Evolutionary conservation across 2,797 vertebrate species (phyloP).

Genomic region (Bucorvus abyssinicus): DNA sequence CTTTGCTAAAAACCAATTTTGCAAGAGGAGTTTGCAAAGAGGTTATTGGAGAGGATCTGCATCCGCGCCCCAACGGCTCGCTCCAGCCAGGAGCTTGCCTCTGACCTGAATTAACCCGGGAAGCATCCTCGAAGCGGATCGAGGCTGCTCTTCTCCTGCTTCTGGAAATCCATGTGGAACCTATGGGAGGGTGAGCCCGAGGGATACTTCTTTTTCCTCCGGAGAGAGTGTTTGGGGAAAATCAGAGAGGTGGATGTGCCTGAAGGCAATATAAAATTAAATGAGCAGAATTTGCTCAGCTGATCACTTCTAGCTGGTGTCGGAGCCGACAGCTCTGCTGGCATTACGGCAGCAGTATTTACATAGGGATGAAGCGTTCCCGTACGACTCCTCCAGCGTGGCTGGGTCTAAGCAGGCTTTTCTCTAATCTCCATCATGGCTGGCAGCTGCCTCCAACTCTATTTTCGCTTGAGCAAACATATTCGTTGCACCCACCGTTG

Average conservation of each 20-base stretch:
- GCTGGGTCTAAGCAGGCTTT: background rate
- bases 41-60: background rate
- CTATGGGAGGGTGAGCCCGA: background rate
- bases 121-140: accelerated
- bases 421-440: background rate
- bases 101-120: background rate
- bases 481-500: accelerated
- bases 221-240: background rate
- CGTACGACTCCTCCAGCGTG: accelerated
- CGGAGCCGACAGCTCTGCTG: accelerated
- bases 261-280: background rate
- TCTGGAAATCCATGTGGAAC: background rate
- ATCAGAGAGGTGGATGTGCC: background rate
- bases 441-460: background rate
- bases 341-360: background rate
- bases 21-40: constrained; percentile 28
- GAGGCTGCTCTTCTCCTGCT: accelerated
- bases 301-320: background rate
- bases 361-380: background rate
- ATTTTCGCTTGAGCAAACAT: background rate
- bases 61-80: accelerated
- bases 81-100: background rate
- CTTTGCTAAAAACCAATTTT: constrained; percentile 57
- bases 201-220: background rate
- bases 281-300: background rate